phyloP scores from a whole-genome alignment of 2,888 invertebrate genomes.

The Allygus modestus region DNA sequence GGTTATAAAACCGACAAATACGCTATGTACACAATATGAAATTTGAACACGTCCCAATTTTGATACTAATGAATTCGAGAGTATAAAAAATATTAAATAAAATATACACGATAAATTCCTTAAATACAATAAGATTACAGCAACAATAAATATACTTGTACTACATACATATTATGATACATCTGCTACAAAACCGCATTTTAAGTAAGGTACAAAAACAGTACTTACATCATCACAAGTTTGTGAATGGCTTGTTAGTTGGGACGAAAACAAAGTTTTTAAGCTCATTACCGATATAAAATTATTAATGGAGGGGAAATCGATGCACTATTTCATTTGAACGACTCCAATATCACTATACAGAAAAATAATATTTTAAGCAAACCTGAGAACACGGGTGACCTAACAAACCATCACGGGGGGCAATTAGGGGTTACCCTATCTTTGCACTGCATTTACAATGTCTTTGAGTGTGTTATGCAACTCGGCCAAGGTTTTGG shows the following conservation, averaged over 20 bases:
- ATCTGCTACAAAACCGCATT: slow-evolving; percentile 42
- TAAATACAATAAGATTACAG: slow-evolving; percentile 49
- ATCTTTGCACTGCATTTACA: slow-evolving; percentile 75
- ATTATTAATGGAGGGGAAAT: background rate
- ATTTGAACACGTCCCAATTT: slow-evolving; percentile 55
- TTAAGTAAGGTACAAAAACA: slow-evolving; percentile 53
- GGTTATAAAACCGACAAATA: slow-evolving; percentile 37
- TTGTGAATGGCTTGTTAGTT: slow-evolving; percentile 20
- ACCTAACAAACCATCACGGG: slow-evolving; percentile 13
- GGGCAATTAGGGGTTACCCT: slow-evolving; percentile 33
- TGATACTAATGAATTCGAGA: slow-evolving; percentile 54
- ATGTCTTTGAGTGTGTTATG: slow-evolving; percentile 85
- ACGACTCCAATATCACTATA: background rate
- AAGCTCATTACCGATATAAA: background rate
- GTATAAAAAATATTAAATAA: slow-evolving; percentile 58
- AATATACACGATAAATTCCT: slow-evolving; percentile 46
- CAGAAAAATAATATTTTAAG: background rate
- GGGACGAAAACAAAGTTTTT: background rate
- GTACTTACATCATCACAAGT: slow-evolving; percentile 48
- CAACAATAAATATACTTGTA: slow-evolving; percentile 32
- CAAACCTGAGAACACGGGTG: background rate
- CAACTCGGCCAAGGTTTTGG: slow-evolving; percentile 84
- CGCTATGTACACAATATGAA: slow-evolving; percentile 27
- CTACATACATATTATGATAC: slow-evolving; percentile 53
- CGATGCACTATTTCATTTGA: background rate